Evolutionary conservation across 23 tunicate genomes (phyloP).

Genomic region (Clavelina lepadiformis): DNA sequence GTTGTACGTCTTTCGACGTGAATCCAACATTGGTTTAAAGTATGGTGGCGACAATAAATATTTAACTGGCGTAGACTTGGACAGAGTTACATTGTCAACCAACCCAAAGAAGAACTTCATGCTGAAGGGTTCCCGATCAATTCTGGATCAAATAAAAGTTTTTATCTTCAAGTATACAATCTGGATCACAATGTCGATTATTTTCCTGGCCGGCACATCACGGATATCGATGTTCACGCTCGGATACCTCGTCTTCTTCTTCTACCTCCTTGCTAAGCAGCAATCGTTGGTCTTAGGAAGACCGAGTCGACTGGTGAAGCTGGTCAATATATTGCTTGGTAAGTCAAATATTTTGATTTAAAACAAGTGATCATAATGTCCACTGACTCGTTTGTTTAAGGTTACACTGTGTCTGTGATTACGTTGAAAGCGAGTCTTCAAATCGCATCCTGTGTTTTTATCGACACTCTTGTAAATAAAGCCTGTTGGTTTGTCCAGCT

Average conservation of each 20-base stretch:
- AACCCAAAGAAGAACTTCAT: conserved; percentile 81
- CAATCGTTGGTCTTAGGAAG: conserved; percentile 51
- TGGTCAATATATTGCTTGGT: conserved; percentile 72
- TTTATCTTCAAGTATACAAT: conserved; percentile 63
- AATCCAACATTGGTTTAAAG: conserved; percentile 6
- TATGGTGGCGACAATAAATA: conserved; percentile 76
- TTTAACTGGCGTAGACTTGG: conserved; percentile 56
- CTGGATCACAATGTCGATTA: conserved; percentile 83
- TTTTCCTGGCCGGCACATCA: conserved; percentile 85
- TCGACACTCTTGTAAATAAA: conserved; percentile 34
- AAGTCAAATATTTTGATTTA: conserved; percentile 6
- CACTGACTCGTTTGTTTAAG: conserved; percentile 31
- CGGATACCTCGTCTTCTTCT: conserved; percentile 86
- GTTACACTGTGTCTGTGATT: conserved; percentile 61
- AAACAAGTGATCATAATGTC: background rate
- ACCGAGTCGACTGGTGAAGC: conserved; percentile 35
- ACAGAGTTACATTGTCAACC: conserved; percentile 36
- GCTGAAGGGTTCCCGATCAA: conserved; percentile 29
- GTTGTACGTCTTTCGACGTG: conserved; percentile 59
- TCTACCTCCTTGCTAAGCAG: conserved; percentile 61
- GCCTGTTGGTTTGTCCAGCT: conserved; percentile 85
- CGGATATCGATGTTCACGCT: conserved; percentile 86
- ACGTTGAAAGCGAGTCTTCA: conserved; percentile 62
- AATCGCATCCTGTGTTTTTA: conserved; percentile 82
- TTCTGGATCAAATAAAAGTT: conserved; percentile 69